A percentile compares a stretch with the other conserved stretches of the same genome.
These are phyloP conservation scores for Macrocentrus cingulum DNA, from an alignment of 1,140 invertebrate genomes.

Conservation along the genomic window DNA sequence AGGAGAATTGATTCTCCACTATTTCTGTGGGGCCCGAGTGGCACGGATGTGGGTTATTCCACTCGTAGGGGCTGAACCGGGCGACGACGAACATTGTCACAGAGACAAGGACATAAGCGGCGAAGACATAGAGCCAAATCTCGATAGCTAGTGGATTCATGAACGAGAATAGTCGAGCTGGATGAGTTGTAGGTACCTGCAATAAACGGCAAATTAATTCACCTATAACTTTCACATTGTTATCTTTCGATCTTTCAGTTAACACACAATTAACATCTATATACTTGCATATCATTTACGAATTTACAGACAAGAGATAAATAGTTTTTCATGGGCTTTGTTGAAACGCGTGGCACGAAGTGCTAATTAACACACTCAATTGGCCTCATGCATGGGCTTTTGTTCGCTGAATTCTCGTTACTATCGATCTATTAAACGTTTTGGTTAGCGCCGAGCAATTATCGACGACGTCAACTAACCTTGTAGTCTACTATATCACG, in stretches of 20 bases:
- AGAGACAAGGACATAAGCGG: slow-evolving; percentile 76
- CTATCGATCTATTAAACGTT: slow-evolving; percentile 27
- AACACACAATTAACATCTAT: no score
- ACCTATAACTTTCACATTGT: no score
- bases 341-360: no score
- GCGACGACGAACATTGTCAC: slow-evolving; percentile 84
- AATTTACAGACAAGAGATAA: no score
- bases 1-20: slow-evolving; percentile 69
- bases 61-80: slow-evolving; percentile 78
- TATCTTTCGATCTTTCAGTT: no score
- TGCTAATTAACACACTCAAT: slow-evolving; percentile 31
- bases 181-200: slow-evolving; percentile 70
- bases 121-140: slow-evolving; percentile 80
- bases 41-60: slow-evolving; percentile 76
- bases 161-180: slow-evolving; percentile 82
- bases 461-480: background rate
- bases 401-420: slow-evolving; percentile 23
- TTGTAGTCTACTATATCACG: background rate
- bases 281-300: no score
- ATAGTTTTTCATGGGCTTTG: no score
- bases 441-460: slow-evolving; percentile 6
- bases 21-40: slow-evolving; percentile 62
- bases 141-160: slow-evolving; percentile 83
- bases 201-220: slow-evolving; percentile 22
- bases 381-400: slow-evolving; percentile 24